Percentiles rank a stretch among this genome's conserved stretches.
Evolutionary conservation across 1,140 invertebrate genomes (phyloP).

Genomic region (Acromyrmex charruanus): DNA sequence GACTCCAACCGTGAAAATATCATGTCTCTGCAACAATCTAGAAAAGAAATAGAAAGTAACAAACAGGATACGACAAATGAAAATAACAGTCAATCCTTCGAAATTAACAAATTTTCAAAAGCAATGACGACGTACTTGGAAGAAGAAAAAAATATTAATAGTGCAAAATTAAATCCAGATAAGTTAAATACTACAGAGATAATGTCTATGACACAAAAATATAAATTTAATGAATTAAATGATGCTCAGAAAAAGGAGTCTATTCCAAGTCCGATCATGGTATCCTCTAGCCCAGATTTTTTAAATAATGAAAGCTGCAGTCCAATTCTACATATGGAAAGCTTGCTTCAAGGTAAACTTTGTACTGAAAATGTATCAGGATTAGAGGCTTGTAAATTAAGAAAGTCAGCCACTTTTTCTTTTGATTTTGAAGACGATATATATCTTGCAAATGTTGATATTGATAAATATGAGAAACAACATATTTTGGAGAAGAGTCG

Average conservation of each 20-base stretch:
- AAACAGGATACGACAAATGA: background rate
- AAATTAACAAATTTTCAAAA: slow-evolving; percentile 36
- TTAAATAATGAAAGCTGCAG: background rate
- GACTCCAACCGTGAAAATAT: background rate
- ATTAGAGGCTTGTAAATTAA: background rate
- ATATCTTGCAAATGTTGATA: slow-evolving; percentile 59
- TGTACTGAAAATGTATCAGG: background rate
- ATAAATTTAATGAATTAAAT: slow-evolving; percentile 22
- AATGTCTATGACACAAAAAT: slow-evolving; percentile 12
- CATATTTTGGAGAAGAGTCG: slow-evolving; percentile 32
- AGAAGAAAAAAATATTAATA: slow-evolving; percentile 5
- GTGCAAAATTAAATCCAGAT: background rate
- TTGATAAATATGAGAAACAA: slow-evolving; percentile 33
- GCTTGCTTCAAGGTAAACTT: background rate
- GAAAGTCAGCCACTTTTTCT: background rate
- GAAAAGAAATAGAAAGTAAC: background rate
- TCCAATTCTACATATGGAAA: slow-evolving; percentile 6
- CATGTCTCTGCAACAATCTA: background rate
- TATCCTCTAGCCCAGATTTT: slow-evolving; percentile 70
- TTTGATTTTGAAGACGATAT: slow-evolving; percentile 50
- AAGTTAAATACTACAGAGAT: background rate
- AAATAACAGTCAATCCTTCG: background rate
- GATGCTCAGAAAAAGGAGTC: background rate
- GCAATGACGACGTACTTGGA: slow-evolving; percentile 9
- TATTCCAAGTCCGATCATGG: slow-evolving; percentile 53